Base-by-base conservation (phyloP, 2,888 invertebrate species). In the Nemoura dubitans region DNA sequence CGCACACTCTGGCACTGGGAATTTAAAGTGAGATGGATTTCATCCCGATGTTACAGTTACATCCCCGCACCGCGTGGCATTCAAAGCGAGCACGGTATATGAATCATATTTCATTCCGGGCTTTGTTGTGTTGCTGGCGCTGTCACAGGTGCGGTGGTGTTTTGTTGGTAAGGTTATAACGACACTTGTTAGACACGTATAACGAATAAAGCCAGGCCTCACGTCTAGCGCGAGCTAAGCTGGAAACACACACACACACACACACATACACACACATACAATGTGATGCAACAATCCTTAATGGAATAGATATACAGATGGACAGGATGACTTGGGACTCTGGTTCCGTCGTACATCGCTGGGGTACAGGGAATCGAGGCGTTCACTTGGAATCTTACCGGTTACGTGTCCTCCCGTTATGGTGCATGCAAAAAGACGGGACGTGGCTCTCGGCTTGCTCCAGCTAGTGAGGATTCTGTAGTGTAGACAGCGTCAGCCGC, bases 21-120 rank as follows among this genome's bases (percentile, higher is more conserved):
- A 26, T 76, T 81, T 59, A 76, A 59, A 84, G 59, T 43, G 83
- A 59, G 81, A 81, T 81, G 81, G 30, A 81, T 81, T 30, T 81
- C 81, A 30, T 81, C 26, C 27, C 78, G 59, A 59, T 59, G 59
- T 59, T 59, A 10, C 59, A 59, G 59, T 21, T 36, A 59, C 59
- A 59, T 59, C 59, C 59, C 59, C 59, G 21, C 59, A 16, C 14
- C 59, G 59, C 78, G 27, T 28, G 42, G 83, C 26, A 26, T 42
- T 78, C 42, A 42, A n/a, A 83, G 14, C 25, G 30, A 36, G 82
- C n/a, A 3, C 36, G 25, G 82, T 26, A 29, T 28, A 30, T 83
- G 83, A 83, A 76, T 27, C 84, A 84, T 84, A 84, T 84, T 84
- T 84, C 84, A 84, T 29, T 59, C 21, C 43, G 21, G 84, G 84